Percentiles rank a stretch among this genome's conserved stretches.
Evolutionary conservation across 2,888 invertebrate species (phyloP).

Genomic region (Pyrgus malvae): DNA sequence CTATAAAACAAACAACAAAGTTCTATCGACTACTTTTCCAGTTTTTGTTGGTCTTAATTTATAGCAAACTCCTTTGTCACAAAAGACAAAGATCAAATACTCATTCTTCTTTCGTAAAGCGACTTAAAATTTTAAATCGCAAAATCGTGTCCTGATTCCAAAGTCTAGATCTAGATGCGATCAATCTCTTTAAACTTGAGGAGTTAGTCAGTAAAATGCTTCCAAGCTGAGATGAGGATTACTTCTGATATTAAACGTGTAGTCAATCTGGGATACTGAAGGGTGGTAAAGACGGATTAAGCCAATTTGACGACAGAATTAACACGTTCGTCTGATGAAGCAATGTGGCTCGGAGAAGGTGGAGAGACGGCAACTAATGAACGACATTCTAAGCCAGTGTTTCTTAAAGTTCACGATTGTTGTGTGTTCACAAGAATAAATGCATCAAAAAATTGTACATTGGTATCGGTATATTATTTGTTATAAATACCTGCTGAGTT

Average conservation of each 20-base stretch:
- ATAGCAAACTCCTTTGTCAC: no score
- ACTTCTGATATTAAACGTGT: conserved; percentile 15
- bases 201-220: conserved; percentile 6
- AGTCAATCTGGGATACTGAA: conserved; percentile 26
- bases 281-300: conserved; percentile 42
- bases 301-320: conserved; percentile 47
- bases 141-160: background rate
- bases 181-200: conserved; percentile 19
- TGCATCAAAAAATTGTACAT: no score
- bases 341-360: background rate
- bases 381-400: background rate
- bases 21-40: no score
- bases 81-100: no score
- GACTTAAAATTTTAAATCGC: conserved; percentile 12
- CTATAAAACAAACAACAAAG: no score
- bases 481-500: no score
- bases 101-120: background rate
- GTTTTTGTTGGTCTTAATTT: no score
- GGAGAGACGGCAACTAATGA: background rate
- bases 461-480: no score
- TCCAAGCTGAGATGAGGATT: conserved; percentile 10
- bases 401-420: no score
- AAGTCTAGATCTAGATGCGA: conserved; percentile 13
- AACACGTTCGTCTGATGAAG: conserved; percentile 34
- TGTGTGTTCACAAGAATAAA: no score